phyloP scores from a whole-genome alignment of 2,797 vertebrate species.

The Aulostomus chinensis region DNA sequence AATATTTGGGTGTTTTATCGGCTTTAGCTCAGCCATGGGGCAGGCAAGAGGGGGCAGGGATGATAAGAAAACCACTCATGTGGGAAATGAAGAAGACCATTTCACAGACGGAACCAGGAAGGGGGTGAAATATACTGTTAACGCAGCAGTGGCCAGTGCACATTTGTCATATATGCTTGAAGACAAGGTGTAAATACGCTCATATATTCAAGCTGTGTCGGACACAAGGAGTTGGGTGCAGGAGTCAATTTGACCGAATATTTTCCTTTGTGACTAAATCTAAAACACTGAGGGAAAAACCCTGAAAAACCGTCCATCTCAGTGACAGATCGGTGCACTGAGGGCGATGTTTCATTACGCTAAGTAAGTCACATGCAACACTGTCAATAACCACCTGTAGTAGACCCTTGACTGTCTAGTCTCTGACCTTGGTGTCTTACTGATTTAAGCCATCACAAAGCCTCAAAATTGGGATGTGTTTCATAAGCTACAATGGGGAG shows the following conservation, averaged over 20 bases:
- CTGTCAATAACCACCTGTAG: no score
- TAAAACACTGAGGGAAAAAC: no score
- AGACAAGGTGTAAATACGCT: slow-evolving; percentile 74
- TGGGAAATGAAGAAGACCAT: slow-evolving; percentile 88
- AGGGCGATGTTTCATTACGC: no score
- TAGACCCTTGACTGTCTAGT: no score
- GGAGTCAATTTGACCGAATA: not conserved
- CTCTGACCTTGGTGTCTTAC: no score
- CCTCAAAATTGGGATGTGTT: no score
- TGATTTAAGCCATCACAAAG: no score
- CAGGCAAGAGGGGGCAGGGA: slow-evolving; percentile 45
- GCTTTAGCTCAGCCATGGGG: slow-evolving; percentile 74
- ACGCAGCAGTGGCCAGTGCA: slow-evolving; percentile 60
- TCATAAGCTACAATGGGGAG: no score
- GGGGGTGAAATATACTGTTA: slow-evolving; percentile 72
- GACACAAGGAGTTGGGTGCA: slow-evolving; percentile 30
- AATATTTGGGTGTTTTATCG: slow-evolving; percentile 90
- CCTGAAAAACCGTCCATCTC: no score
- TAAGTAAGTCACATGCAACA: no score
- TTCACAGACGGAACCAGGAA: slow-evolving; percentile 80
- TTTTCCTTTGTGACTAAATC: no score
- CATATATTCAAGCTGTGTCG: slow-evolving; percentile 62
- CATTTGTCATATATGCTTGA: slow-evolving; percentile 66
- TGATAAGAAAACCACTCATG: slow-evolving; percentile 89
- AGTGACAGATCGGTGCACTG: no score